Evolutionary conservation across 2,888 invertebrate species (phyloP), one percentile per base, ranked within the genome.

Genomic region (Xanthia togata): DNA sequence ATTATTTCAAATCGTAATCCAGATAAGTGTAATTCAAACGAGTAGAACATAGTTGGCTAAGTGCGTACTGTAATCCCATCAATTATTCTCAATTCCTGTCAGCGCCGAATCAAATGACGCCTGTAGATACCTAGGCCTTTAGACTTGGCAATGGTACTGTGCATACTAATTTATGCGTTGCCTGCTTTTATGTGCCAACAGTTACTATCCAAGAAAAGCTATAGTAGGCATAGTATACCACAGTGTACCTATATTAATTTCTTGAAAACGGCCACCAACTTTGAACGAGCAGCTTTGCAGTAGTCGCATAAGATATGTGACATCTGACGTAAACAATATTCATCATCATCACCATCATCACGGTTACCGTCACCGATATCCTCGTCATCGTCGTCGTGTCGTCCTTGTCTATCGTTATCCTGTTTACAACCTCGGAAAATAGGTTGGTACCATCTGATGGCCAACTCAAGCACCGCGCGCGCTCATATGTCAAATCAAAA

Each of bases 51-150:
- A 63, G n/a, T 47, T 53, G 41, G n/a, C 70, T 74, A 85, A 80
- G 73, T 82, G 77, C 80, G 64, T 59, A 77, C 38, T 74, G 70
- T 75, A 76, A 82, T 84, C 53, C 23, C 31, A 85, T 84, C 41
- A 82, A 84, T 84, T 80, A 85, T 82, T 79, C 82, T 60, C 63
- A 79, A 47, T 57, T 57, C 64, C 64, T 62, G 70, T 84, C 70
- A 68, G 53, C 31, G 53, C 67, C 60, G 57, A 73, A 75, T 75
- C 65, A 60, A 80, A 77, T 69, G 41, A 50, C 59, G 55, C 53
- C 62, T 20, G 64, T 31, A 57, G 31, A 60, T 79, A 59, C 23
- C 63, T 31, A 63, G 20, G 47, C 70, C 31, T 75, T 68, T 47
- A 57, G 50, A 71, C 63, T 65, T 71, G 31, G n/a, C 47, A 44